These are phyloP conservation scores for Ligdia adustata DNA, from an alignment of 2,888 invertebrate species.

Conservation along the genomic window DNA sequence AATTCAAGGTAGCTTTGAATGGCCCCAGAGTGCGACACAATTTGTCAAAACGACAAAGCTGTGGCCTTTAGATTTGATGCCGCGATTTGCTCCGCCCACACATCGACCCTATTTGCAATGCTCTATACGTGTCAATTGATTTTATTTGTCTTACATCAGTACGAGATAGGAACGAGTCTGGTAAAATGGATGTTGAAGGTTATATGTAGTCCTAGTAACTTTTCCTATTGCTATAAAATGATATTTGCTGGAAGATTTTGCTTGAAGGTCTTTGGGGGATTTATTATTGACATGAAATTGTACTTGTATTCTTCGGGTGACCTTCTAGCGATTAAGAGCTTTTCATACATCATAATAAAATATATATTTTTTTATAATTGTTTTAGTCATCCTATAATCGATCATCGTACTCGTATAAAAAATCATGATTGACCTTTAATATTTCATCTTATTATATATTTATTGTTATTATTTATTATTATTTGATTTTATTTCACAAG, in stretches of 20 bases:
- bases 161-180: constrained; percentile 7
- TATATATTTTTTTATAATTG: too few relatives aligned
- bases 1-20: constrained; percentile 36
- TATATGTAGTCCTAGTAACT: background rate
- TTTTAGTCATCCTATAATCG: too few relatives aligned
- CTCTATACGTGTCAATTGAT: constrained; percentile 42
- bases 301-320: too few relatives aligned
- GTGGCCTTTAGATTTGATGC: constrained; percentile 54
- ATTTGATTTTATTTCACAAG: too few relatives aligned
- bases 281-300: too few relatives aligned
- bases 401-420: too few relatives aligned
- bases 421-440: too few relatives aligned
- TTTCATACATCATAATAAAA: too few relatives aligned
- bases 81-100: constrained; percentile 43
- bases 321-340: too few relatives aligned
- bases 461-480: too few relatives aligned
- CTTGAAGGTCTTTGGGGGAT: too few relatives aligned
- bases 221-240: background rate
- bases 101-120: constrained; percentile 45
- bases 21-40: constrained; percentile 48
- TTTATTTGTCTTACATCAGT: constrained; percentile 16
- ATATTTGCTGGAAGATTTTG: background rate
- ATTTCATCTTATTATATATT: too few relatives aligned
- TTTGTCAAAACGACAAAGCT: constrained; percentile 56
- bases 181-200: background rate